These are phyloP conservation scores for Eueremaeus valkanovi DNA, from an alignment of 2,888 invertebrate species.

Conservation along the genomic window DNA sequence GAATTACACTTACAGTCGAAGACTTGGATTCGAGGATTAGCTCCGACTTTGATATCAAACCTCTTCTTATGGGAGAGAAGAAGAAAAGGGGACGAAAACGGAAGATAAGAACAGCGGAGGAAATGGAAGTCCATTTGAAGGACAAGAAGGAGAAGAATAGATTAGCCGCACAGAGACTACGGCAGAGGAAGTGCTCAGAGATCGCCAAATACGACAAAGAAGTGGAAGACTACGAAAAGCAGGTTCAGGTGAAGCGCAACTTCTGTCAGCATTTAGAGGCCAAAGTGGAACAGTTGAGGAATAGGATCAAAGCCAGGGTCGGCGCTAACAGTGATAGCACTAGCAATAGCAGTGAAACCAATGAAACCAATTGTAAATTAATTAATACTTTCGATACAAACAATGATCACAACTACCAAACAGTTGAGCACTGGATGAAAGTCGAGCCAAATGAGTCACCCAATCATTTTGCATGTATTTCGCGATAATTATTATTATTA, in stretches of 20 bases:
- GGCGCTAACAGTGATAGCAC: neutral
- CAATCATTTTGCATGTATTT: neutral
- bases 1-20: no score
- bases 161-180: constrained; percentile 8
- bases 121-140: neutral
- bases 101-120: neutral
- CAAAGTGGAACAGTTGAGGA: constrained; percentile 6
- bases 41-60: neutral
- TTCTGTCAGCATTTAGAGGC: neutral
- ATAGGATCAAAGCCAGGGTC: neutral
- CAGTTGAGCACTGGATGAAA: no score
- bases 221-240: neutral
- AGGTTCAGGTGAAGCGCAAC: neutral
- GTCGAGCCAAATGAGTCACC: no score
- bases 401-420: no score
- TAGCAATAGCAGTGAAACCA: neutral
- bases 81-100: constrained; percentile 15
- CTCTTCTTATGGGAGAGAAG: neutral
- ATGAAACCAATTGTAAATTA: neutral
- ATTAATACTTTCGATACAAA: no score
- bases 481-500: neutral
- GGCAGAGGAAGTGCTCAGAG: constrained; percentile 10
- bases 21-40: no score
- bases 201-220: neutral
- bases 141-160: constrained; percentile 30